Conservation (phyloP, 2,888 invertebrate species). For the Tuta absoluta region DNA sequence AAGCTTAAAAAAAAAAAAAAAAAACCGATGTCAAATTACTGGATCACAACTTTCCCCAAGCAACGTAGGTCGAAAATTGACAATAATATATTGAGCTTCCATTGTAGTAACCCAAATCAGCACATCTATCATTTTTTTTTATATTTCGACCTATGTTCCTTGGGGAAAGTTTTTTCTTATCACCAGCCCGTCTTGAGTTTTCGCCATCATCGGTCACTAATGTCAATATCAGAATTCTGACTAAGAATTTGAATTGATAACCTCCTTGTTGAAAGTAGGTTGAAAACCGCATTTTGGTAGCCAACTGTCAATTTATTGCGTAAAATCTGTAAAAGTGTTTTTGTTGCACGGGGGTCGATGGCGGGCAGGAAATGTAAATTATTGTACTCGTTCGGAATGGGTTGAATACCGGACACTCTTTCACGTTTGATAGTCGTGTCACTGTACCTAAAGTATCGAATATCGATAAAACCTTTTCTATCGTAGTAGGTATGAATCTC, state of each 20-base stretch:
- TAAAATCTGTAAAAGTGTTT: constrained; percentile 14
- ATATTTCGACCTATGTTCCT: too few species aligned
- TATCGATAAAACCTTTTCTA: background rate
- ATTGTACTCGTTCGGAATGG: constrained; percentile 54
- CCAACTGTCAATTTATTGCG: constrained; percentile 15
- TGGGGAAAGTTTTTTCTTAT: too few species aligned
- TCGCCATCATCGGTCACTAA: background rate
- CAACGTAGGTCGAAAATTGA: too few species aligned
- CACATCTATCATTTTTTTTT: too few species aligned
- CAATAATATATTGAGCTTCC: too few species aligned
- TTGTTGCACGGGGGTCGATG: constrained; percentile 3
- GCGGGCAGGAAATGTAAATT: constrained; percentile 49
- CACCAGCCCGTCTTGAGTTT: too few species aligned
- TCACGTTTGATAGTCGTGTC: constrained; percentile 41
- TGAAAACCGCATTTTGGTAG: constrained; percentile 4
- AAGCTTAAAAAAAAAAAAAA: too few species aligned
- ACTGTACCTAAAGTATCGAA: constrained; percentile 11
- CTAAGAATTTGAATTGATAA: background rate
- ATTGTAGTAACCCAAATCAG: too few species aligned
- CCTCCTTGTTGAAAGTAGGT: background rate
- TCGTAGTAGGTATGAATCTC: too few species aligned
- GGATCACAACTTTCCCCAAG: too few species aligned
- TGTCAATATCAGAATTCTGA: background rate
- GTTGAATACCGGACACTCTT: constrained; percentile 51
- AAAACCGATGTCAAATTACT: too few species aligned